Conservation (phyloP, 2,113 vertebrate species). For the Sceloporus undulatus region DNA sequence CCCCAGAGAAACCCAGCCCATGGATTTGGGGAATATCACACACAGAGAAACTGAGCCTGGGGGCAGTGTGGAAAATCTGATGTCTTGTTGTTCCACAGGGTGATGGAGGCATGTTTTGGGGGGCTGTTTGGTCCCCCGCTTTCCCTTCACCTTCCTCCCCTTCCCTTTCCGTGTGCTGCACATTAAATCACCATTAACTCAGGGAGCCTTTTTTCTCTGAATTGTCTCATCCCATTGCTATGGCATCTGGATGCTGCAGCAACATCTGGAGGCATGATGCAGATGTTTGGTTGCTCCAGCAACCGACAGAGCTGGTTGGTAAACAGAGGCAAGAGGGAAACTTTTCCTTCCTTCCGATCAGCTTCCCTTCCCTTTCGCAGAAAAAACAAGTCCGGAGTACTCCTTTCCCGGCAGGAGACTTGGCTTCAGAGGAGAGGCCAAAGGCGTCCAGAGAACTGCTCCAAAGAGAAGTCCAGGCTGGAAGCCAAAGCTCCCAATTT, state of each 20-base stretch:
- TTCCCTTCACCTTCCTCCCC: too few species aligned
- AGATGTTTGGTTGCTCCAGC: slow-evolving; percentile 77
- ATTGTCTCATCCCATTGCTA: slow-evolving; percentile 74
- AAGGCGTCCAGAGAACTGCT: not conserved
- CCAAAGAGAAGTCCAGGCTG: not conserved
- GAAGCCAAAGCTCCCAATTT: not conserved
- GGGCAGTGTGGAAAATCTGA: slow-evolving; percentile 14
- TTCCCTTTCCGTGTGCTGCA: not conserved
- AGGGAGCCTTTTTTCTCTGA: not conserved
- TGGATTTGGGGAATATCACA: not conserved
- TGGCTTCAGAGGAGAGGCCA: not conserved
- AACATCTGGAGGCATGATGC: slow-evolving; percentile 73
- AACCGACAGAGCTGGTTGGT: slow-evolving; percentile 65
- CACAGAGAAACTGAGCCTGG: not conserved
- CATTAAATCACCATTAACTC: slow-evolving; percentile 20
- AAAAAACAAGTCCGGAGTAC: not conserved
- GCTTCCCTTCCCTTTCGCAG: slow-evolving; percentile 11
- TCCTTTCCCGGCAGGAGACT: not conserved
- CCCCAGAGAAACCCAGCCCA: not conserved
- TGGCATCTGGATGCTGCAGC: slow-evolving; percentile 72
- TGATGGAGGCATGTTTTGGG: too few species aligned
- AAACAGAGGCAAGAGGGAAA: slow-evolving; percentile 62
- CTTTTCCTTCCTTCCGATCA: slow-evolving; percentile 34
- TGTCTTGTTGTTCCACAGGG: not conserved
- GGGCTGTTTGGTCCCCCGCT: not conserved